Conservation (phyloP, 2,113 vertebrate species). For the Ivindomyrus marchei region DNA sequence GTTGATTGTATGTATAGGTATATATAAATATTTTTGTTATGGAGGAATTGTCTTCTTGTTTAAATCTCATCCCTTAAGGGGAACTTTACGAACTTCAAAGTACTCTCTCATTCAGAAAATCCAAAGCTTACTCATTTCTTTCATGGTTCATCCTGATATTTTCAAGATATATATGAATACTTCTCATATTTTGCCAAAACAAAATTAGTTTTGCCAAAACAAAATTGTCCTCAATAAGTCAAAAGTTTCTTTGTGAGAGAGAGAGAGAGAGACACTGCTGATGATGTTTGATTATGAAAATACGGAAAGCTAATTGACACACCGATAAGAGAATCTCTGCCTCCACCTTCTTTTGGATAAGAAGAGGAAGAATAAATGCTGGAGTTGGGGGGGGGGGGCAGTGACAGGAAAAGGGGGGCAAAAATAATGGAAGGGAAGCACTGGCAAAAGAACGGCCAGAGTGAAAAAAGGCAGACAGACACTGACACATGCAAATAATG, state of each 20-base stretch:
- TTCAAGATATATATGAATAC: background rate
- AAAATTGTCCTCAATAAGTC: background rate
- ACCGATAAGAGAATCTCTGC: background rate
- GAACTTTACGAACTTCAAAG: background rate
- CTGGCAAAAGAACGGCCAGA: background rate
- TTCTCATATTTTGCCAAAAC: background rate
- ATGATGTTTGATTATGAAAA: background rate
- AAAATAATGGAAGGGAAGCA: background rate
- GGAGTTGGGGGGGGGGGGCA: background rate
- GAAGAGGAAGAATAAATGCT: background rate
- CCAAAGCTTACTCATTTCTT: background rate
- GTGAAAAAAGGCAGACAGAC: background rate
- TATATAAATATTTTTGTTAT: background rate
- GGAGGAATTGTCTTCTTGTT: background rate
- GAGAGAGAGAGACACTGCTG: background rate
- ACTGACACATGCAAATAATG: background rate
- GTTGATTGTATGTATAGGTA: background rate
- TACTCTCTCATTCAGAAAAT: background rate
- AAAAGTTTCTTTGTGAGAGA: background rate
- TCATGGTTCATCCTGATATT: background rate
- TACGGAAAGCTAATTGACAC: background rate
- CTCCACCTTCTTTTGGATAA: background rate
- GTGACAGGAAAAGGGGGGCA: background rate
- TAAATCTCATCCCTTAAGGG: background rate
- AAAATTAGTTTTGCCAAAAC: background rate